phyloP scores from a whole-genome alignment of 2,113 vertebrate genomes.

The Gadus chalcogrammus region DNA sequence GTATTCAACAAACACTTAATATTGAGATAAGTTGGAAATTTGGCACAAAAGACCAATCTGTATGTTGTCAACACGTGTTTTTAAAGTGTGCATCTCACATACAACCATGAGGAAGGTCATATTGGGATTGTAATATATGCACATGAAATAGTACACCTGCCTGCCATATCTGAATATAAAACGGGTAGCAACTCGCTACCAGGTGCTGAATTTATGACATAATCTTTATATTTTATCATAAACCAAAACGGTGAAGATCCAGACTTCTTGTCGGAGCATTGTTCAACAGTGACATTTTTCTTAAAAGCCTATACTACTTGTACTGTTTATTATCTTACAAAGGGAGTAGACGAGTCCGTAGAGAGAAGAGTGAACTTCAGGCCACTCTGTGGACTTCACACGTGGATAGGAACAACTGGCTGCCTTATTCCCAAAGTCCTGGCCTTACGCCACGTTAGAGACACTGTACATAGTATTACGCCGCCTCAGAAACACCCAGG shows the following conservation, averaged over 20 bases:
- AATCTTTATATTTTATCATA: constrained; percentile 69
- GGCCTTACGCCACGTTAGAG: constrained; percentile 68
- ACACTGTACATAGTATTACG: constrained; percentile 66
- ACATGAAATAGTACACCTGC: constrained; percentile 63
- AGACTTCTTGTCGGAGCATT: constrained; percentile 62
- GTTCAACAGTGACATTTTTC: constrained; percentile 57
- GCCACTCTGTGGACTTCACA: constrained; percentile 57
- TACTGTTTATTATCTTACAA: constrained; percentile 72
- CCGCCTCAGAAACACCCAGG: constrained; percentile 62
- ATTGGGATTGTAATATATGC: constrained; percentile 54
- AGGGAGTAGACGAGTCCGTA: constrained; percentile 57
- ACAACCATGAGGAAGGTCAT: constrained; percentile 59
- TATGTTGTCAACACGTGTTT: constrained; percentile 50
- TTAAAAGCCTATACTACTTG: constrained; percentile 69
- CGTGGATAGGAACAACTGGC: constrained; percentile 64
- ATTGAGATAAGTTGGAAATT: constrained; percentile 49
- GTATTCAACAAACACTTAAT: constrained; percentile 51
- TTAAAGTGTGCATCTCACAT: constrained; percentile 53
- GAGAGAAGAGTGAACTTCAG: constrained; percentile 54
- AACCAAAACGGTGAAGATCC: constrained; percentile 63
- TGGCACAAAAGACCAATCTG: constrained; percentile 65
- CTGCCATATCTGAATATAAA: constrained; percentile 69
- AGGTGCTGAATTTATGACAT: constrained; percentile 76
- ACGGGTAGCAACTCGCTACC: constrained; percentile 64
- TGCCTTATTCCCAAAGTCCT: constrained; percentile 75